These are phyloP conservation scores for Unio delphinus DNA, from an alignment of 2,888 invertebrate genomes.

Conservation along the genomic window DNA sequence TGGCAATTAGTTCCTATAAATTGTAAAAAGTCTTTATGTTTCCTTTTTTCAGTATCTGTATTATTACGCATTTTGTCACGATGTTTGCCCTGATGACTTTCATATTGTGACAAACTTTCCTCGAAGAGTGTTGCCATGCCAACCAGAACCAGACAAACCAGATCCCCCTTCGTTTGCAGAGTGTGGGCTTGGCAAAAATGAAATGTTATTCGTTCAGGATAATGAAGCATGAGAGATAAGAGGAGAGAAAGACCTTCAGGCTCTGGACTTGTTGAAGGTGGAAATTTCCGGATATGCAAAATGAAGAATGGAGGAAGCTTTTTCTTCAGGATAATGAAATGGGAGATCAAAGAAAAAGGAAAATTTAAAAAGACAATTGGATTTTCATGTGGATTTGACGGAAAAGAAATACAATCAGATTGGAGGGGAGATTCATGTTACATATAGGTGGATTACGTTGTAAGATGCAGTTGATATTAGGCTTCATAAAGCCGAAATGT, in stretches of 20 bases:
- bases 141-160: constrained; percentile 71
- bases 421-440: no score
- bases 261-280: no score
- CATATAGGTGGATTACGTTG: no score
- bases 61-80: constrained; percentile 96
- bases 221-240: constrained; percentile 79
- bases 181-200: constrained; percentile 88
- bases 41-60: constrained; percentile 84
- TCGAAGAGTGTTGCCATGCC: constrained; percentile 83
- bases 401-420: no score
- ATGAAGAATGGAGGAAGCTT: no score
- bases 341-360: no score
- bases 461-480: no score
- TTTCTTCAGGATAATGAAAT: no score
- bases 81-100: constrained; percentile 91
- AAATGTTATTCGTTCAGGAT: constrained; percentile 95
- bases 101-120: constrained; percentile 97
- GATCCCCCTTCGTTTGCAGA: constrained; percentile 79
- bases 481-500: no score
- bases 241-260: background rate
- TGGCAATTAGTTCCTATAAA: background rate
- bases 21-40: background rate
- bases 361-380: no score
- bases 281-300: no score
- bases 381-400: no score